Evolutionary conservation across 2,797 vertebrate genomes (phyloP).

Genomic region (Eupleurogrammus muticus): DNA sequence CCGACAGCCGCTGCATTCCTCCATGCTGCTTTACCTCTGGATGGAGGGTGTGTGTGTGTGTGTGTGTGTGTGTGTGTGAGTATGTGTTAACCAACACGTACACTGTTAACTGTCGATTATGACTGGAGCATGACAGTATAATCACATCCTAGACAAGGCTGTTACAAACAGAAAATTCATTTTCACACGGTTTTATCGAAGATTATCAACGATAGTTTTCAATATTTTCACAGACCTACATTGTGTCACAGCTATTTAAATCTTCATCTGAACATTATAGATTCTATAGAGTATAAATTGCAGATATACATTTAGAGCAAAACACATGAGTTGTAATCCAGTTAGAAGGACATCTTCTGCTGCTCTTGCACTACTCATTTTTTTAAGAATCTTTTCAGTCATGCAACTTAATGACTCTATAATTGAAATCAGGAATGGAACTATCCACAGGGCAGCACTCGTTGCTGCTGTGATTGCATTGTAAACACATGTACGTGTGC

Average conservation of each 20-base stretch:
- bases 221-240: constrained; percentile 4
- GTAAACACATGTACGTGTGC: constrained; percentile 14
- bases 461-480: constrained; percentile 15
- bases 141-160: constrained; percentile 44
- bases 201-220: constrained; percentile 12
- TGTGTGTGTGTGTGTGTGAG: constrained; percentile 9
- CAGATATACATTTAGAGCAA: neutral
- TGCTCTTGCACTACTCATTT: neutral
- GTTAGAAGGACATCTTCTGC: neutral
- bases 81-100: constrained; percentile 25
- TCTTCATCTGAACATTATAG: neutral
- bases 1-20: constrained; percentile 60
- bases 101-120: constrained; percentile 12
- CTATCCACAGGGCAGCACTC: constrained; percentile 24
- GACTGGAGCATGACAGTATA: constrained; percentile 11
- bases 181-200: constrained; percentile 29
- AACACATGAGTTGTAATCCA: constrained; percentile 2
- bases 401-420: constrained; percentile 40
- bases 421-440: constrained; percentile 49
- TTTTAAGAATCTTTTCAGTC: constrained; percentile 27
- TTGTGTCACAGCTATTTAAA: neutral
- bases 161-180: constrained; percentile 30
- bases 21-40: constrained; percentile 57
- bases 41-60: constrained; percentile 23
- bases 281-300: too few species aligned